Evolutionary conservation across 2,888 invertebrate genomes (phyloP), one percentile per base, ranked within the genome.

Genomic region (Dolichomitus sp.): DNA sequence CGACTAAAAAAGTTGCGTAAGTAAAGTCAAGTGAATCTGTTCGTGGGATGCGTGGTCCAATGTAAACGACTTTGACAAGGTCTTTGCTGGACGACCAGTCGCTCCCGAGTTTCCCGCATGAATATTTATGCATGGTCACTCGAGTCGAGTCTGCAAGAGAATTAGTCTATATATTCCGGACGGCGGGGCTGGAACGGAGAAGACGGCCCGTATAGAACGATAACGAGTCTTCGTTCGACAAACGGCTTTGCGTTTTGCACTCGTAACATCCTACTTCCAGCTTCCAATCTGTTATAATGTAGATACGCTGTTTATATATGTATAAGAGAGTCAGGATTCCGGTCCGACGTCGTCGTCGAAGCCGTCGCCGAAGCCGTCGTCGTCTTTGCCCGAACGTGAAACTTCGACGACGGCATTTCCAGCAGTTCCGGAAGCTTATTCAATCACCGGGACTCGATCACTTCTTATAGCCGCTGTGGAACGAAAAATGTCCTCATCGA

Each of bases 391-490:
- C 37, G 1, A 6, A 12, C 48, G 57, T 52, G 50, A 23, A 42
- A 69, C 70, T 63, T 70, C 19, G 19, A 30, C 52, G 50, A 5
- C 17, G 17, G 70, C 27, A 12, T 27, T 57, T 40, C 37, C 4
- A 40, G 23, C 12, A 73, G 73, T 77, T 70, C 77, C 77, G 77
- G 77, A 77, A 63, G 70, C 77, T 77, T 70, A 77, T 61, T 77
- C 69, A 77, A 77, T 77, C 77, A 70, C 52, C 70, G 42, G 33
- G 61, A 70, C 61, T 77, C 63, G 63, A 77, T 77, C 61, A 40
- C 57, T 68, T 59, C 27, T 77, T 48, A 45, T 48, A 19, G 45
- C 17, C 37, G 9, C 12, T n/a, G 40, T 37, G 23, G 50, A 76
- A 76, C n/a, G 76, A 59, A 68, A 76, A 76, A 59, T 37, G 59